Conservation (phyloP, 2,113 vertebrate genomes). For the Pteruthius melanotis region DNA sequence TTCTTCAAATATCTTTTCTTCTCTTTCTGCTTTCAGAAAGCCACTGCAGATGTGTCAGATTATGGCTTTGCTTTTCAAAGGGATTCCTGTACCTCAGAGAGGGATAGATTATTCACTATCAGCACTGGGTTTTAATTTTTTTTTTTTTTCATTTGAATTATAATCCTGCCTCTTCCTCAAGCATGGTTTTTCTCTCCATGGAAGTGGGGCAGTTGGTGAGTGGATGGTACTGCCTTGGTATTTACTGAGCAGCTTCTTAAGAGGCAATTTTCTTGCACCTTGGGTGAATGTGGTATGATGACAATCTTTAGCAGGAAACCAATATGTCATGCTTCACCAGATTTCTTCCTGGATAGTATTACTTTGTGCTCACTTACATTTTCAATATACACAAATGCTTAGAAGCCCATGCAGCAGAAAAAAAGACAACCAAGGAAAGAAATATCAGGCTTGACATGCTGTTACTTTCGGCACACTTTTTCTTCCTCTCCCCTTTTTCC, state of each 20-base stretch:
- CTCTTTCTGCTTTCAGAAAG: background rate
- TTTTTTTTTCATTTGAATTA: background rate
- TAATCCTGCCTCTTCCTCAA: background rate
- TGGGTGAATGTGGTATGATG: background rate
- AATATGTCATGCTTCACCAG: background rate
- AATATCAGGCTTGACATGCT: background rate
- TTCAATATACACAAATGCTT: background rate
- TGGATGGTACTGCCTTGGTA: background rate
- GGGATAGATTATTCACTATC: background rate
- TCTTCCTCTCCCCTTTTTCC: background rate
- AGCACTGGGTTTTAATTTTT: background rate
- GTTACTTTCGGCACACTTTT: background rate
- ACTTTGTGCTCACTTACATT: background rate
- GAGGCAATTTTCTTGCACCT: background rate
- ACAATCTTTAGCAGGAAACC: background rate
- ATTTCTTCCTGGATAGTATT: background rate
- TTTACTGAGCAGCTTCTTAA: background rate
- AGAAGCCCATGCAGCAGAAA: background rate
- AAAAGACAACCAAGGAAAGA: background rate
- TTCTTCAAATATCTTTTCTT: background rate
- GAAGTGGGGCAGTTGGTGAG: background rate
- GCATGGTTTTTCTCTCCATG: background rate
- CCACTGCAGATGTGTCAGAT: background rate
- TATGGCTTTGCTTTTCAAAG: background rate
- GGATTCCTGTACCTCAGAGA: background rate